Percentiles rank a stretch among this genome's conserved stretches.
These are phyloP conservation scores for Cephus pygmeus DNA, from an alignment of 2,888 invertebrate species.

Conservation along the genomic window DNA sequence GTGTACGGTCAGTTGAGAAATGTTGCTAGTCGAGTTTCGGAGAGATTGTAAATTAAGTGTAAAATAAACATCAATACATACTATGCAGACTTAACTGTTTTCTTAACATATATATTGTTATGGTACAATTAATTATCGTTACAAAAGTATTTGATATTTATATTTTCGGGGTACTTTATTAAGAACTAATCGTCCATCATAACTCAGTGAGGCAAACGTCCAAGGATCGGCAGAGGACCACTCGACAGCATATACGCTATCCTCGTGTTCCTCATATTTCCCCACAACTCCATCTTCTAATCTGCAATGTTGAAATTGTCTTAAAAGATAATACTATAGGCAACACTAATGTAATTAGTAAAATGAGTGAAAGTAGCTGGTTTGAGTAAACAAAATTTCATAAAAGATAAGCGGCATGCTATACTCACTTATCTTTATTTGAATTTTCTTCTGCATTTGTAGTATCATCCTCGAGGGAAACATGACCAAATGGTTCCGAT, in stretches of 20 bases:
- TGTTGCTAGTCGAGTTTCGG: slow-evolving; percentile 84
- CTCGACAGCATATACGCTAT: slow-evolving; percentile 96
- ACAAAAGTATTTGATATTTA: slow-evolving; percentile 92
- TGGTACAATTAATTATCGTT: slow-evolving; percentile 45
- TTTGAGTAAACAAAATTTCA: slow-evolving; percentile 12
- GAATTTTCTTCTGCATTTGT: slow-evolving; percentile 64
- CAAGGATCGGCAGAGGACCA: slow-evolving; percentile 99
- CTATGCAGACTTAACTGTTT: not conserved
- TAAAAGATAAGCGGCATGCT: not conserved
- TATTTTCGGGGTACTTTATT: slow-evolving; percentile 93
- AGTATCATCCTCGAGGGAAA: slow-evolving; percentile 66
- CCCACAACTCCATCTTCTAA: slow-evolving; percentile 89
- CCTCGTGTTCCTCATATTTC: slow-evolving; percentile 96
- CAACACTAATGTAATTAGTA: slow-evolving; percentile 2
- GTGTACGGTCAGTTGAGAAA: slow-evolving; percentile 94
- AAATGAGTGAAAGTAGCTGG: slow-evolving; percentile 5
- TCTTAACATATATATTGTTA: not conserved
- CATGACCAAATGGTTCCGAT: slow-evolving; percentile 78
- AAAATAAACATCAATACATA: slow-evolving; percentile 22
- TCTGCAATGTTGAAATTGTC: slow-evolving; percentile 60
- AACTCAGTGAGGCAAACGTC: slow-evolving; percentile 98
- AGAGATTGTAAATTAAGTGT: slow-evolving; percentile 76
- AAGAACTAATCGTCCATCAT: slow-evolving; percentile 94
- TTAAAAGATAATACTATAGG: slow-evolving; percentile 21
- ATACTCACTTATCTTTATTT: slow-evolving; percentile 67